A percentile compares a stretch with the other conserved stretches of the same genome.
Conservation (phyloP, 2,888 invertebrate genomes). For the Euplagia quadripunctaria region DNA sequence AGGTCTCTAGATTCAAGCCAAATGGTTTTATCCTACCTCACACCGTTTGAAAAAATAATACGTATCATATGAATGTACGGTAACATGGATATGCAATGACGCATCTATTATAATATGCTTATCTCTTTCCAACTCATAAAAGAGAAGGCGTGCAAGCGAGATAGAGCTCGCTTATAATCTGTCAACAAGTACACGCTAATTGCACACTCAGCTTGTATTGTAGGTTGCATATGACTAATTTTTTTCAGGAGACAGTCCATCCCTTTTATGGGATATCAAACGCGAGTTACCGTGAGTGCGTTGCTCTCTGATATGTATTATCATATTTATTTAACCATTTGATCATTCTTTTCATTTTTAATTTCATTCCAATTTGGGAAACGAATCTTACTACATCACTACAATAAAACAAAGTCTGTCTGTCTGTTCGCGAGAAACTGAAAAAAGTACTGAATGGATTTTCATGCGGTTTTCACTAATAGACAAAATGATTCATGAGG, state of each 20-base stretch:
- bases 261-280: neutral
- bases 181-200: conserved; percentile 77
- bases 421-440: too few relatives aligned
- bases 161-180: conserved; percentile 62
- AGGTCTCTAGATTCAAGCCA: neutral
- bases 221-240: conserved; percentile 38
- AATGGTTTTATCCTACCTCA: neutral
- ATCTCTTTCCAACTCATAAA: conserved; percentile 48
- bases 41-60: neutral
- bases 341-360: too few relatives aligned
- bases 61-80: conserved; percentile 30
- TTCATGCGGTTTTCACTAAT: too few relatives aligned
- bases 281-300: too few relatives aligned
- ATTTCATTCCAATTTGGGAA: too few relatives aligned
- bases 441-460: too few relatives aligned
- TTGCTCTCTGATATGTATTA: too few relatives aligned
- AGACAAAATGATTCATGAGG: too few relatives aligned
- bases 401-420: too few relatives aligned
- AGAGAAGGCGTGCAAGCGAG: conserved; percentile 46
- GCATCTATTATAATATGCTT: conserved; percentile 56
- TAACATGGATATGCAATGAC: conserved; percentile 54
- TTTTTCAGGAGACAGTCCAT: neutral
- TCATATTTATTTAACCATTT: too few relatives aligned
- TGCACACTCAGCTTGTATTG: conserved; percentile 66
- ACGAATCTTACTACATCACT: too few relatives aligned